These are phyloP conservation scores for Drosophila miranda DNA, from an alignment of 1,140 invertebrate genomes.

Conservation along the genomic window DNA sequence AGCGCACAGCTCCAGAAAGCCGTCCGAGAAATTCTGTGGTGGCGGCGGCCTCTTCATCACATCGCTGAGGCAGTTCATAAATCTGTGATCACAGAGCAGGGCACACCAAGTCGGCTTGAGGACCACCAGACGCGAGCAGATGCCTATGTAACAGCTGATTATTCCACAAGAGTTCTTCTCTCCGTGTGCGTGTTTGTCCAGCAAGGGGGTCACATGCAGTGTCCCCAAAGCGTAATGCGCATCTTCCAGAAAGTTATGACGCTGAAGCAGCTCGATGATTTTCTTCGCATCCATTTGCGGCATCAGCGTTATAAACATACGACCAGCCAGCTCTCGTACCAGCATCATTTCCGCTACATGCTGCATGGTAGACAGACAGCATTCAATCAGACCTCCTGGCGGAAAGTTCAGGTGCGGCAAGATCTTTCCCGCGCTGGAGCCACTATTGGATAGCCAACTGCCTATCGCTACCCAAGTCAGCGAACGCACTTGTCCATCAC, in stretches of 20 bases:
- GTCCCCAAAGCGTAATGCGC: slow-evolving; percentile 17
- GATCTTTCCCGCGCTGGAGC: not conserved
- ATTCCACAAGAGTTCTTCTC: slow-evolving; percentile 48
- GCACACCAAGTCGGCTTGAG: slow-evolving; percentile 35
- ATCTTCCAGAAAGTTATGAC: slow-evolving; percentile 45
- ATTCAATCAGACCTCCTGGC: slow-evolving; percentile 68
- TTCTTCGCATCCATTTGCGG: slow-evolving; percentile 8
- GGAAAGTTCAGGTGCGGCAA: slow-evolving; percentile 41
- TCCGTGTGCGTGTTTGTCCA: not conserved
- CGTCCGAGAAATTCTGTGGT: not conserved
- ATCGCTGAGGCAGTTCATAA: slow-evolving; percentile 56
- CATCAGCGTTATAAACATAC: slow-evolving; percentile 50
- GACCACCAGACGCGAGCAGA: slow-evolving; percentile 41
- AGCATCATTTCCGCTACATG: slow-evolving; percentile 55
- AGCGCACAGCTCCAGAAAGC: slow-evolving; percentile 43
- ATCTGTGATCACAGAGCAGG: slow-evolving; percentile 40
- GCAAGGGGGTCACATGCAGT: not conserved
- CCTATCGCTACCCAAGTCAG: slow-evolving; percentile 66
- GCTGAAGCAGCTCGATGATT: slow-evolving; percentile 29
- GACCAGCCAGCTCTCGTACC: slow-evolving; percentile 59
- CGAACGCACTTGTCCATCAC: slow-evolving; percentile 63
- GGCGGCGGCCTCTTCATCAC: slow-evolving; percentile 45
- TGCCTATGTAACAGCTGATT: slow-evolving; percentile 52
- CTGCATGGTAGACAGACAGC: slow-evolving; percentile 66
- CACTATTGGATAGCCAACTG: slow-evolving; percentile 29